Conservation (phyloP, 2,113 vertebrate genomes). For the Sapayoa aenigma region DNA sequence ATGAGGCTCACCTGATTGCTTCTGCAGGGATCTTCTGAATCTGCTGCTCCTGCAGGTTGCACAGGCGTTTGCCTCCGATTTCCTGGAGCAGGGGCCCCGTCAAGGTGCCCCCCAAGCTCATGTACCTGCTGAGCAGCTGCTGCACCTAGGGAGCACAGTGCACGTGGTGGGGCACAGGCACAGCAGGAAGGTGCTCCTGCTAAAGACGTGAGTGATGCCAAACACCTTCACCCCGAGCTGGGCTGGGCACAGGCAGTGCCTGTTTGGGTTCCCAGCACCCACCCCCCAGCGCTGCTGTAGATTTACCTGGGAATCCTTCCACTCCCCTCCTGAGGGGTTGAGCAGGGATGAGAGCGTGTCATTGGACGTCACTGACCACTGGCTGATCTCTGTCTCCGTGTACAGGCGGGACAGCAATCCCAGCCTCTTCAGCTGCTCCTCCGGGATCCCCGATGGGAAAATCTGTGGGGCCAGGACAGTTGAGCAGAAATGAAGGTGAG, state of each 20-base stretch:
- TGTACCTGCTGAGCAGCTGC: slow-evolving; percentile 33
- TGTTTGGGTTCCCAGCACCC: rapidly evolving
- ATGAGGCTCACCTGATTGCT: not conserved
- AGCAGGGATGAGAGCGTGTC: slow-evolving; percentile 54
- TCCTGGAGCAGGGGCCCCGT: slow-evolving; percentile 32
- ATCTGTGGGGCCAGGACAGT: not conserved
- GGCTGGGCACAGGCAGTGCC: rapidly evolving
- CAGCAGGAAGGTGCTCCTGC: not conserved
- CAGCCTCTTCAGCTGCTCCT: slow-evolving; percentile 54
- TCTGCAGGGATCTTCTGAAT: not conserved
- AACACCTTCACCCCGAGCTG: rapidly evolving
- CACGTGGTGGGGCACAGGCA: rapidly evolving
- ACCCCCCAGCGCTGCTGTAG: rapidly evolving
- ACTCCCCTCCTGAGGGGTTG: rapidly evolving
- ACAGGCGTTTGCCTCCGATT: slow-evolving; percentile 30
- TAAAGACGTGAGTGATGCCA: rapidly evolving
- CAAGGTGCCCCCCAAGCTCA: slow-evolving; percentile 49
- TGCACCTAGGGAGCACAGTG: not conserved
- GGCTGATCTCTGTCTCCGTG: not conserved
- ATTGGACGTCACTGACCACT: slow-evolving; percentile 40
- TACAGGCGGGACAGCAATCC: slow-evolving; percentile 13
- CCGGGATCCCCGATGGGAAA: slow-evolving; percentile 35
- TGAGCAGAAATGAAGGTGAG: not conserved
- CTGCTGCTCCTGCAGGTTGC: slow-evolving; percentile 60
- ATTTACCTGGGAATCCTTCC: not conserved